A percentile compares a stretch with the other conserved stretches of the same genome.
Conservation (phyloP, 2,888 invertebrate species). For the Coleophora deauratella region DNA sequence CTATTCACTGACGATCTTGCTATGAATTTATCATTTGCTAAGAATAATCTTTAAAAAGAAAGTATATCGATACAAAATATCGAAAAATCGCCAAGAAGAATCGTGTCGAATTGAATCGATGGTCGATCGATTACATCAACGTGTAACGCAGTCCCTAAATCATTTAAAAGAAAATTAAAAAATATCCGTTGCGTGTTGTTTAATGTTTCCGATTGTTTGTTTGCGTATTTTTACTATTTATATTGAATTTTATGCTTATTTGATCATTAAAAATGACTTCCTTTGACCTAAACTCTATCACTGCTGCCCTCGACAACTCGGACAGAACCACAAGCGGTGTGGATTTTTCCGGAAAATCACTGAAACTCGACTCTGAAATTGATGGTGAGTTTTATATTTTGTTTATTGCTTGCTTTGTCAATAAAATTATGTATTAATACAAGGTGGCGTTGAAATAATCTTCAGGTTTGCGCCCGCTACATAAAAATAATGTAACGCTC, state of each 20-base stretch:
- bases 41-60: no score
- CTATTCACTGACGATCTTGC: no score
- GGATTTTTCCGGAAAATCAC: slow-evolving; percentile 85
- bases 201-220: slow-evolving; percentile 24
- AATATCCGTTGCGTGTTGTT: slow-evolving; percentile 35
- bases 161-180: slow-evolving; percentile 31
- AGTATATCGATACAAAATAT: no score
- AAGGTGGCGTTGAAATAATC: no score
- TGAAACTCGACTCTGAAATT: slow-evolving; percentile 84
- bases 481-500: no score
- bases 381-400: slow-evolving; percentile 78
- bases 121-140: no score
- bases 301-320: slow-evolving; percentile 56
- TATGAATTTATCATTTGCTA: no score
- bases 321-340: slow-evolving; percentile 75
- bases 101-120: no score
- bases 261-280: slow-evolving; percentile 47
- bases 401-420: background rate
- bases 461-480: no score
- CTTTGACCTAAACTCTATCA: slow-evolving; percentile 74
- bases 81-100: no score
- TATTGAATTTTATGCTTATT: slow-evolving; percentile 14
- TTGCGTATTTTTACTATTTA: slow-evolving; percentile 23
- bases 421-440: no score
- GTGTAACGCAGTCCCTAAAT: no score